Conservation (phyloP, 2,888 invertebrate species). For the Zaprionus obscuricornis region DNA sequence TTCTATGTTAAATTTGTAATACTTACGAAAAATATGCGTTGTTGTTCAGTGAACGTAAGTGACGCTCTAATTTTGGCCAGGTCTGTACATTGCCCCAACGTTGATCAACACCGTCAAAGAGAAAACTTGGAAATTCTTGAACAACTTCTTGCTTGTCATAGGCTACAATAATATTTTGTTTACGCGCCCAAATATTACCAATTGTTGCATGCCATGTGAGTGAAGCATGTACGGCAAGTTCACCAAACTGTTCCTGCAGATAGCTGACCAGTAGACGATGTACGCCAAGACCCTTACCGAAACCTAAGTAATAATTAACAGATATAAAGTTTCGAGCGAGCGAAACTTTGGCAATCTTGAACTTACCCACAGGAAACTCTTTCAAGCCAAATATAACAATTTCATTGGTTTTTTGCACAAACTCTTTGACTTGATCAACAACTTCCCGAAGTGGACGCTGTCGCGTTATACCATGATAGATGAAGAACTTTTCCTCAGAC, state of each 20-base stretch:
- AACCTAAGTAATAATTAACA: no score
- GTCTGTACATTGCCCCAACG: conserved; percentile 88
- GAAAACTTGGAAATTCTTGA: conserved; percentile 74
- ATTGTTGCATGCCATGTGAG: conserved; percentile 84
- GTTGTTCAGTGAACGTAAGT: conserved; percentile 83
- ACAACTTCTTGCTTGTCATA: conserved; percentile 84
- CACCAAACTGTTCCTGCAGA: conserved; percentile 85
- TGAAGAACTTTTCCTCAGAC: conserved; percentile 83
- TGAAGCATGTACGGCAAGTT: conserved; percentile 84
- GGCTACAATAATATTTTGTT: conserved; percentile 84
- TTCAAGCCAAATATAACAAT: conserved; percentile 86
- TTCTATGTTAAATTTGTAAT: no score
- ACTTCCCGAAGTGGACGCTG: conserved; percentile 84
- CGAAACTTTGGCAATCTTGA: background rate
- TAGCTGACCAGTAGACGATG: conserved; percentile 85
- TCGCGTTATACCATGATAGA: conserved; percentile 85
- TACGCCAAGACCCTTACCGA: conserved; percentile 82
- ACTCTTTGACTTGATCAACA: conserved; percentile 85
- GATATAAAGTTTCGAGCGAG: no score
- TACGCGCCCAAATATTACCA: conserved; percentile 84
- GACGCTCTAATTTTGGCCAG: conserved; percentile 84
- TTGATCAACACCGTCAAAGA: conserved; percentile 86
- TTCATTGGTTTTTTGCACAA: conserved; percentile 85
- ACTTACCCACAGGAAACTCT: conserved; percentile 85
- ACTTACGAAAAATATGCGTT: conserved; percentile 79